Conservation (phyloP, 2,113 vertebrate species). For the Alaudala cheleensis region DNA sequence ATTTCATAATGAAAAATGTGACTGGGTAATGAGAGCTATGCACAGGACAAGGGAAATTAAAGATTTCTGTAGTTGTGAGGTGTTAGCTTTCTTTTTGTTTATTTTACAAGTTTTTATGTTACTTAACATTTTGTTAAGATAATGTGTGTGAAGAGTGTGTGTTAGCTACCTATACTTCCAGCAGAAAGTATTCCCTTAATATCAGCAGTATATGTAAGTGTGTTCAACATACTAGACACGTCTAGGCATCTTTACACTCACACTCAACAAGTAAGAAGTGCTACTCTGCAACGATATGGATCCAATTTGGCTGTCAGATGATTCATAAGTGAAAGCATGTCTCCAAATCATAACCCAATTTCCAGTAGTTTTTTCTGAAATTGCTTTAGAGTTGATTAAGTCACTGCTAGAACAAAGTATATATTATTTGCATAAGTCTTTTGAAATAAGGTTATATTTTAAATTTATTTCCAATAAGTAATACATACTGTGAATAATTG, state of each 20-base stretch:
- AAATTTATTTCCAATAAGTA: slow-evolving; percentile 50
- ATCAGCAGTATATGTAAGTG: background rate
- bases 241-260: background rate
- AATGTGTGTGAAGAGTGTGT: background rate
- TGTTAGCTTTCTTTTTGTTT: background rate
- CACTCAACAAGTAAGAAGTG: background rate
- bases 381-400: slow-evolving; percentile 7
- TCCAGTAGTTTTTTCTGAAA: background rate
- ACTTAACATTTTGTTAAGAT: background rate
- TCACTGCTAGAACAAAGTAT: background rate
- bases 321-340: background rate
- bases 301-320: background rate
- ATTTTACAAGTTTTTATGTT: background rate
- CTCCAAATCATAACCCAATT: background rate
- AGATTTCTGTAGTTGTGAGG: background rate
- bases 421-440: slow-evolving; percentile 15
- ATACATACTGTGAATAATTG: slow-evolving; percentile 19
- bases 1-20: background rate
- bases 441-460: background rate
- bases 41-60: background rate
- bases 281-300: background rate
- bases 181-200: background rate
- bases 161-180: background rate
- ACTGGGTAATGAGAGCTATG: background rate
- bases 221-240: background rate